Evolutionary conservation across 2,797 vertebrate species (phyloP), one percentile per base, ranked within the genome.

Genomic region (Neomorphus geoffroyi): DNA sequence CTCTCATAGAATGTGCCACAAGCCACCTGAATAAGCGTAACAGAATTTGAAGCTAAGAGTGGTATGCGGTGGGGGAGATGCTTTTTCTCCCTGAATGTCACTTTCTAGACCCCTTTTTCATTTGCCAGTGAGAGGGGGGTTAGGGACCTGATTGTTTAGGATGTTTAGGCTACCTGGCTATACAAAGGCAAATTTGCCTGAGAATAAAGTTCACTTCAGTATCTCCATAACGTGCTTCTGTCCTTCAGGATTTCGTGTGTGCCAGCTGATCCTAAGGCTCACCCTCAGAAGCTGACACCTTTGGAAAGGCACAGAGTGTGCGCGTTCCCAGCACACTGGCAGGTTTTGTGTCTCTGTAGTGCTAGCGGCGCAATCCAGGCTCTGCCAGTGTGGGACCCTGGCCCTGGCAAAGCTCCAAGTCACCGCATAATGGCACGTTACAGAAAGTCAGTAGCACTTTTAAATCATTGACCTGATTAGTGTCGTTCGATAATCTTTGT

Each of bases 341-440:
- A 33, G 41, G 17, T 30, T 60, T 33, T 71, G 51, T 66, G 69
- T 39, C 43, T 32, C 66, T 60, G 48, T 53, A 37, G 67, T 8
- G 7, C 45, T 28, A 37, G 62, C 84, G 72, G 48, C 24, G 37
- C 24, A 26, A 22, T 21, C 37, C 56, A 15, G 51, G 30, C 60
- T 51, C 80, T 78, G 65, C 71, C 62, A 16, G 11, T 2, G 18
- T 1, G 4, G 22, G 28, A 32, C 46, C 77, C 51, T 13, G 13
- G 43, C 54, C 37, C 79, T 51, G 72, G 64, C 53, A 66, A 35
- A 26, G 32, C 41, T 82, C 46, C 6, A 1, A 58, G 27, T 28
- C 3, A 2, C 65, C 30, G 1, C 1, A 0, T 18, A 35, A 30
- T 0, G 0, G n/a, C 77, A 57, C 0, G 0, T 37, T 23, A 5